Conservation (phyloP, 2,888 invertebrate species). For the Agapostemon virescens region DNA sequence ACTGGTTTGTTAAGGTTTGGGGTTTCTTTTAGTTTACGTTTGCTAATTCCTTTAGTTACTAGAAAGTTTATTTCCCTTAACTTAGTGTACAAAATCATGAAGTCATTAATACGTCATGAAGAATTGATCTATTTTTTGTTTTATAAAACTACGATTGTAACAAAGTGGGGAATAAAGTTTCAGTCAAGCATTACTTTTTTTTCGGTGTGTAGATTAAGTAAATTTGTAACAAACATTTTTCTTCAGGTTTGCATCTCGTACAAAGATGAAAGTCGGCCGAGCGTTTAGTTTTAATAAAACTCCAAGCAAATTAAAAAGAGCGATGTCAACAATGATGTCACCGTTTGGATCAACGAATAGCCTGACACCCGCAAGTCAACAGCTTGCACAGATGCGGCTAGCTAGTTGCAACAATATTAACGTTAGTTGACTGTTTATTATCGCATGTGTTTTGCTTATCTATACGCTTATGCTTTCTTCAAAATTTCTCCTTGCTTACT, state of each 20-base stretch:
- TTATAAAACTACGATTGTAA: background rate
- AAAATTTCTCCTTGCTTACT: slow-evolving; percentile 57
- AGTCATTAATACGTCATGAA: background rate
- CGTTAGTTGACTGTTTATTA: slow-evolving; percentile 82
- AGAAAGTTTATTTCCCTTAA: slow-evolving; percentile 64
- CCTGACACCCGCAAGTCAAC: slow-evolving; percentile 88
- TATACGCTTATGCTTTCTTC: slow-evolving; percentile 38
- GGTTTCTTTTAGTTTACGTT: slow-evolving; percentile 53
- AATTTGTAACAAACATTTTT: slow-evolving; percentile 44
- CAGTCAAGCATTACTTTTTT: slow-evolving; percentile 41
- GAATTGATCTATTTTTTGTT: background rate
- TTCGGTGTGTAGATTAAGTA: slow-evolving; percentile 4
- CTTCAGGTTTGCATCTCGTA: slow-evolving; percentile 87
- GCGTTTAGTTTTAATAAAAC: slow-evolving; percentile 98
- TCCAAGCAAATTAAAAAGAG: slow-evolving; percentile 94
- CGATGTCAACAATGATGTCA: slow-evolving; percentile 96
- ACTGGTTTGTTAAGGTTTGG: slow-evolving; percentile 64
- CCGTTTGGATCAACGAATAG: slow-evolving; percentile 93
- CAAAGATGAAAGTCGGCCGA: slow-evolving; percentile 93
- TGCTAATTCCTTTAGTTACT: slow-evolving; percentile 59
- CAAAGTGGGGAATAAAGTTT: slow-evolving; percentile 55
- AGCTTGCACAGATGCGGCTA: slow-evolving; percentile 91
- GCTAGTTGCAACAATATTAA: slow-evolving; percentile 93
- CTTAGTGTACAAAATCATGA: slow-evolving; percentile 11
- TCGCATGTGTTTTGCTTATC: slow-evolving; percentile 45